Percentiles rank a stretch among this genome's conserved stretches.
These are phyloP conservation scores for Caenorhabditis panamensis DNA, from an alignment of 2,888 invertebrate species.

Conservation along the genomic window DNA sequence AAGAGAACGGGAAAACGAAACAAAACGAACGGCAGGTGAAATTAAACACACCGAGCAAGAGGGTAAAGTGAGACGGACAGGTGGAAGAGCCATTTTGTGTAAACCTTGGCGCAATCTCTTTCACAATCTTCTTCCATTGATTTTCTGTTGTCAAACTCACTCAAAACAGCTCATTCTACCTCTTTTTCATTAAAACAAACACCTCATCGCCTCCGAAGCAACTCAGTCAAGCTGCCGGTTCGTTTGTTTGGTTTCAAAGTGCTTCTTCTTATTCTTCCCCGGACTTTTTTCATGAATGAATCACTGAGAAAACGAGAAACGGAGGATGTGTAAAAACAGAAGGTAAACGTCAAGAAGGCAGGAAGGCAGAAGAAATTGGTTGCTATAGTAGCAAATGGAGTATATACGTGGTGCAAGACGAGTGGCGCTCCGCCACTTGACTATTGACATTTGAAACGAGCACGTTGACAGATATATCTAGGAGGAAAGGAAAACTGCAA, in stretches of 20 bases:
- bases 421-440: conserved; percentile 25
- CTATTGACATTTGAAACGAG: conserved; percentile 52
- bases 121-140: conserved; percentile 24
- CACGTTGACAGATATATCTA: conserved; percentile 34
- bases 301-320: conserved; percentile 7
- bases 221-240: conserved; percentile 7
- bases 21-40: conserved; percentile 11
- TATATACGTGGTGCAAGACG: conserved; percentile 4
- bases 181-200: conserved; percentile 55
- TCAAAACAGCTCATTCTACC: conserved; percentile 38
- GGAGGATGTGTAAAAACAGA: conserved; percentile 7
- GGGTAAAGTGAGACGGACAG: conserved; percentile 16
- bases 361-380: conserved; percentile 35
- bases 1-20: background rate
- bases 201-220: conserved; percentile 10
- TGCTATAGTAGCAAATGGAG: conserved; percentile 58
- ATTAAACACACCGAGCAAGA: too few species aligned
- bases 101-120: conserved; percentile 13
- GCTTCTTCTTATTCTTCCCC: conserved; percentile 5
- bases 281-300: conserved; percentile 3
- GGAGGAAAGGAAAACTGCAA: conserved; percentile 2
- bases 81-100: conserved; percentile 39
- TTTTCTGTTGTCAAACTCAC: conserved; percentile 16
- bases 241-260: conserved; percentile 45
- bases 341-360: conserved; percentile 27